These are phyloP conservation scores for Puntigrus tetrazona DNA, from an alignment of 2,113 vertebrate species.

Conservation along the genomic window DNA sequence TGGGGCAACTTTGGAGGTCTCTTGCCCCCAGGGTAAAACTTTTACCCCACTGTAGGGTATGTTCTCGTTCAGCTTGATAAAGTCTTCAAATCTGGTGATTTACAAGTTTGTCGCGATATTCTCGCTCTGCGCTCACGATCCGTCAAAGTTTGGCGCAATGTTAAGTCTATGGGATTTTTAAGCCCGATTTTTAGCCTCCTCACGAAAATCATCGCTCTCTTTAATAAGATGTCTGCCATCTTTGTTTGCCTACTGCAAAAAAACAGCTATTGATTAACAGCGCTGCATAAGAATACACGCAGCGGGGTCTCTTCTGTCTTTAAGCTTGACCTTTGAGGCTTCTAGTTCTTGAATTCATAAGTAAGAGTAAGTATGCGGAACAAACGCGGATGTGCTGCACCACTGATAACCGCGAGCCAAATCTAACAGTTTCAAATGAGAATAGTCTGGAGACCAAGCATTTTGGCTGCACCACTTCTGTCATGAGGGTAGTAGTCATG, in stretches of 20 bases:
- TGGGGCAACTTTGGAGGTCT: too few species aligned
- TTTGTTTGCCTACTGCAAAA: background rate
- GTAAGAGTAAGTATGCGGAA: conserved; percentile 22
- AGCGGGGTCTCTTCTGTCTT: conserved; percentile 20
- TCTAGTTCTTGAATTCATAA: conserved; percentile 27
- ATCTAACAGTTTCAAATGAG: conserved; percentile 3
- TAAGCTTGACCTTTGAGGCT: conserved; percentile 38
- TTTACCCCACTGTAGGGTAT: too few species aligned
- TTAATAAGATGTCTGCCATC: conserved; percentile 14
- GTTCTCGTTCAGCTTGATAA: too few species aligned
- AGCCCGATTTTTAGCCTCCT: too few species aligned
- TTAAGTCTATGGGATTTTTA: too few species aligned
- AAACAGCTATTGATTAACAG: conserved; percentile 43
- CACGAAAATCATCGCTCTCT: background rate
- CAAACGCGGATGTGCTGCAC: background rate
- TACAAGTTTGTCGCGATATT: too few species aligned
- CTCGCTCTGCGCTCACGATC: too few species aligned
- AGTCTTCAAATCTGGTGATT: too few species aligned
- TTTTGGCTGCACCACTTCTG: background rate
- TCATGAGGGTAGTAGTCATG: background rate
- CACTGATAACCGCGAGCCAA: background rate
- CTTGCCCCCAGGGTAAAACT: too few species aligned
- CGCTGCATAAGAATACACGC: background rate
- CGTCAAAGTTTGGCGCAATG: too few species aligned
- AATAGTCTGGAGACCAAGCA: background rate